These are phyloP conservation scores for Onthophagus sagittarius DNA, from an alignment of 2,888 invertebrate species.

Conservation along the genomic window DNA sequence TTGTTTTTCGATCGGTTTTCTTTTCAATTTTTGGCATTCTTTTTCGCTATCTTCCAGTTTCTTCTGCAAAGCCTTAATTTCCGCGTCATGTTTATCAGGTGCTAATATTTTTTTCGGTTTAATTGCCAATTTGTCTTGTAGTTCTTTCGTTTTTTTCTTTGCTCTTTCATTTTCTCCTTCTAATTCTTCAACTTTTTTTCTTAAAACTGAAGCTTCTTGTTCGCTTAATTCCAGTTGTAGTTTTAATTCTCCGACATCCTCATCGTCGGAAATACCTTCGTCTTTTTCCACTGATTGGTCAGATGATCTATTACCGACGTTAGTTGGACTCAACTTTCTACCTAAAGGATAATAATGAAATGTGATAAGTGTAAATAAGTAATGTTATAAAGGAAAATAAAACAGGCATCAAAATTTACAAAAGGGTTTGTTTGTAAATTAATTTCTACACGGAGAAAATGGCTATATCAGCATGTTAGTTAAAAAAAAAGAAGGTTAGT, in stretches of 20 bases:
- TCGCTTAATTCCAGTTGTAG: constrained; percentile 84
- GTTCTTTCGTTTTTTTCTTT: constrained; percentile 71
- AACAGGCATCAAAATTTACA: constrained; percentile 23
- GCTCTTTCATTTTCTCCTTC: constrained; percentile 74
- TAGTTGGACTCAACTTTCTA: constrained; percentile 65
- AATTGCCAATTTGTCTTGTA: constrained; percentile 64
- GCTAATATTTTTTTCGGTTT: constrained; percentile 41
- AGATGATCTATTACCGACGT: constrained; percentile 58
- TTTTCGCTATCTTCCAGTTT: constrained; percentile 79
- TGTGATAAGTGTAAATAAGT: constrained; percentile 13
- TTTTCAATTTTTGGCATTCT: constrained; percentile 70
- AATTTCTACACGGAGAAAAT: constrained; percentile 53
- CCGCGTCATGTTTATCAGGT: too few species aligned
- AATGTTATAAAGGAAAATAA: constrained; percentile 29
- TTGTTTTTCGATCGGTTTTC: constrained; percentile 57
- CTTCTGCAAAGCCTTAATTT: constrained; percentile 68
- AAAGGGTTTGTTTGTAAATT: constrained; percentile 12
- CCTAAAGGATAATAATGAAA: constrained; percentile 47
- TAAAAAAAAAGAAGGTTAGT: constrained; percentile 1
- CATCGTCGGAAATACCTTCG: constrained; percentile 71
- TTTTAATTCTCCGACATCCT: constrained; percentile 78
- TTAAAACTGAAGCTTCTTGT: constrained; percentile 80
- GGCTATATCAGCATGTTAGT: constrained; percentile 37
- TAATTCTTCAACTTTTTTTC: constrained; percentile 78
- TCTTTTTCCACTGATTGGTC: constrained; percentile 66